Evolutionary conservation across 2,113 vertebrate species (phyloP).

Genomic region (Nibea albiflora): DNA sequence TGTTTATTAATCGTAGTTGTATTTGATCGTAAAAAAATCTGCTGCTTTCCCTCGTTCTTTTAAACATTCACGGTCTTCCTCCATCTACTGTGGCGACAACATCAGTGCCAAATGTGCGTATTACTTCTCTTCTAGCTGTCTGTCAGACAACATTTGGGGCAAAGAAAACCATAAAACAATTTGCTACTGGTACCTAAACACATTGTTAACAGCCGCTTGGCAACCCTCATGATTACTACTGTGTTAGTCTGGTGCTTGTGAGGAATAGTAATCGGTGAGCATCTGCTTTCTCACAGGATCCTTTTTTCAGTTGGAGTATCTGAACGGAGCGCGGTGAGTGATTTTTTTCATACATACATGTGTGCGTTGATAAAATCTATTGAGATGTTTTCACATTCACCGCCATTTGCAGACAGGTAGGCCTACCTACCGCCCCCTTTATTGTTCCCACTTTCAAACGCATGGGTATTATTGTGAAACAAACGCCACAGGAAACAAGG

Average conservation of each 20-base stretch:
- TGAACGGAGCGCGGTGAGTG: constrained; percentile 50
- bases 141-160: constrained; percentile 55
- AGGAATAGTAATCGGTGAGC: constrained; percentile 29
- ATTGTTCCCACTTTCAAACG: constrained; percentile 34
- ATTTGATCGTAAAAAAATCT: too few species aligned
- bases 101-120: not conserved
- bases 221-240: constrained; percentile 51
- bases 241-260: constrained; percentile 33
- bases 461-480: not conserved
- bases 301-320: constrained; percentile 37
- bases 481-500: not conserved
- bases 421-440: constrained; percentile 55
- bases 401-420: constrained; percentile 84
- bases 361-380: constrained; percentile 67
- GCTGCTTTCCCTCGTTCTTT: too few species aligned
- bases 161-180: accelerated
- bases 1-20: too few species aligned
- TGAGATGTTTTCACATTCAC: constrained; percentile 77
- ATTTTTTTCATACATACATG: not conserved
- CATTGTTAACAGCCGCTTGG: constrained; percentile 64
- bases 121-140: not conserved
- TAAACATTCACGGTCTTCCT: not conserved
- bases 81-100: too few species aligned
- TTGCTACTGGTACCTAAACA: constrained; percentile 70
- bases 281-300: constrained; percentile 17